Evolutionary conservation across 2,113 vertebrate genomes (phyloP).

Genomic region (Tor tambroides): DNA sequence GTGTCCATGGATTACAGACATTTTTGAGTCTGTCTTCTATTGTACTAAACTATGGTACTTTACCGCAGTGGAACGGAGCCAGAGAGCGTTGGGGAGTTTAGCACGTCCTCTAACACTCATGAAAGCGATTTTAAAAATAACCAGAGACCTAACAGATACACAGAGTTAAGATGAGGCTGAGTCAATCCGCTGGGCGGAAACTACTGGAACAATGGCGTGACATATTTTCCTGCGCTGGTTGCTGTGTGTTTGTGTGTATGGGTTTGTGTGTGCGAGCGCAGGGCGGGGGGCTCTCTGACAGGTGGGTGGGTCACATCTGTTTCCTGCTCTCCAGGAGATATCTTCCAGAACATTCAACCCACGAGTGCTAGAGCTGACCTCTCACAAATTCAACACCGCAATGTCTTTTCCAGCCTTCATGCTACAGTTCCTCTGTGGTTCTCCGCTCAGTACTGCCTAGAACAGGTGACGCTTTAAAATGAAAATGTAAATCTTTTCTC

Average conservation of each 20-base stretch:
- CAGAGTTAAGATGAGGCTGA: slow-evolving; percentile 13
- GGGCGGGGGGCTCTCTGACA: slow-evolving; percentile 62
- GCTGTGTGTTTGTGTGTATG: slow-evolving; percentile 27
- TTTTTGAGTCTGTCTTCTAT: not conserved
- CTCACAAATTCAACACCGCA: slow-evolving; percentile 28
- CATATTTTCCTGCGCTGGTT: slow-evolving; percentile 49
- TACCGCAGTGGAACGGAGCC: not conserved
- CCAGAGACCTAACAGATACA: slow-evolving; percentile 10
- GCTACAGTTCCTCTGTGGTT: slow-evolving; percentile 25
- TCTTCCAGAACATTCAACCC: slow-evolving; percentile 53
- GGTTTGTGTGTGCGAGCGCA: slow-evolving; percentile 27
- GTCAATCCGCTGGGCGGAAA: slow-evolving; percentile 51
- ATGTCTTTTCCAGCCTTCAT: slow-evolving; percentile 38
- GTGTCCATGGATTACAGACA: not conserved
- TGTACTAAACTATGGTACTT: not conserved
- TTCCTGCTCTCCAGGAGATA: slow-evolving; percentile 68
- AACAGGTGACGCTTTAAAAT: not conserved
- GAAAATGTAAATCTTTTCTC: not conserved
- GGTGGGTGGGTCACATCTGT: slow-evolving; percentile 73
- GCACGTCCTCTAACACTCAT: slow-evolving; percentile 11
- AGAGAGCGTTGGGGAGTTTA: not conserved
- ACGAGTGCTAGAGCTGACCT: slow-evolving; percentile 18
- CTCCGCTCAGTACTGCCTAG: not conserved
- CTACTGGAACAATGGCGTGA: slow-evolving; percentile 57
- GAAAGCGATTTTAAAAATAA: not conserved